Evolutionary conservation across 2,797 vertebrate species (phyloP).

Genomic region (Enteromius mattozi): DNA sequence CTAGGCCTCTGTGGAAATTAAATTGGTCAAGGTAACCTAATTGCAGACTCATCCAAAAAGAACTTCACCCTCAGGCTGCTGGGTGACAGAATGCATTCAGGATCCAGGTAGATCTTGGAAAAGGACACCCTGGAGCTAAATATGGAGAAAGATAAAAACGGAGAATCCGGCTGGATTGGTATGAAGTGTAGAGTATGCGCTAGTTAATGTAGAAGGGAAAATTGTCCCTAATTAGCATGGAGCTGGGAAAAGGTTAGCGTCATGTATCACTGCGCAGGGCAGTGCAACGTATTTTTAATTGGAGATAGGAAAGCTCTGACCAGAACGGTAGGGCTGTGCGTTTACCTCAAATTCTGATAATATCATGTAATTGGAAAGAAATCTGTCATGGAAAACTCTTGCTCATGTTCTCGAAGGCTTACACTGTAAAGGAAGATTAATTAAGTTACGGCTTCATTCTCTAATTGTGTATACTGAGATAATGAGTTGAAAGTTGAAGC

Average conservation of each 20-base stretch:
- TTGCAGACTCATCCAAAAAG: constrained; percentile 56
- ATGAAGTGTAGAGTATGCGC: constrained; percentile 37
- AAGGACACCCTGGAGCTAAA: constrained; percentile 57
- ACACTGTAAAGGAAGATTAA: constrained; percentile 73
- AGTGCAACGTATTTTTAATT: constrained; percentile 68
- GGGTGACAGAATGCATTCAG: constrained; percentile 59
- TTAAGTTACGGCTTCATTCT: constrained; percentile 71
- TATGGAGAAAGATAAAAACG: constrained; percentile 29
- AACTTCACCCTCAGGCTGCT: constrained; percentile 53
- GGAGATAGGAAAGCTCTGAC: constrained; percentile 65
- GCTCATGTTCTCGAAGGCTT: constrained; percentile 65
- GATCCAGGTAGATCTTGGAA: constrained; percentile 57
- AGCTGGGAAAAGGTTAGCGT: constrained; percentile 66
- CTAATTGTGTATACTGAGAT: constrained; percentile 76
- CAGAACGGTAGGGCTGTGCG: constrained; percentile 57
- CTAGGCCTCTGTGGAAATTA: constrained; percentile 41
- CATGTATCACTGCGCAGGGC: constrained; percentile 64
- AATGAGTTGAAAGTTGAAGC: constrained; percentile 74
- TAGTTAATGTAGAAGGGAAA: constrained; percentile 57
- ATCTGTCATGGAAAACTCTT: constrained; percentile 70
- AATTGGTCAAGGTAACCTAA: constrained; percentile 53
- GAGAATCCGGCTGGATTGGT: constrained; percentile 48
- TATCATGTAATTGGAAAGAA: constrained; percentile 72
- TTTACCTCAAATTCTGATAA: constrained; percentile 67
- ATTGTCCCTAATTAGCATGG: constrained; percentile 70